These are phyloP conservation scores for Anas flavirostris DNA, from an alignment of 2,797 vertebrate genomes.

Conservation along the genomic window DNA sequence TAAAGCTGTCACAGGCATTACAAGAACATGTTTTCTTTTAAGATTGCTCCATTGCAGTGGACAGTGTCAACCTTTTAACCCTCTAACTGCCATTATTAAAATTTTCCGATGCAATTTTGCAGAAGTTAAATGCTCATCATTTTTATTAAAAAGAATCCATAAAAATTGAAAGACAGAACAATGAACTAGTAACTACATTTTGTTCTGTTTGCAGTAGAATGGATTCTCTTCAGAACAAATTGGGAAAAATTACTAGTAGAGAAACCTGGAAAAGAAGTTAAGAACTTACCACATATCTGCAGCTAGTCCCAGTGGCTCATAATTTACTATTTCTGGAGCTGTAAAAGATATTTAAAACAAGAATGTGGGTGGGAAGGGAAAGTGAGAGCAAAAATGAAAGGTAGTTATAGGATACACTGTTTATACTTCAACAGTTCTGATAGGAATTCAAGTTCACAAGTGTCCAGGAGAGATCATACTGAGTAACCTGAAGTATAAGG, in stretches of 20 bases:
- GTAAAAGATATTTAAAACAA: slow-evolving; percentile 76
- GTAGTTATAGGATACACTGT: background rate
- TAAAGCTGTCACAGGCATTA: background rate
- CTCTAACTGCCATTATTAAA: background rate
- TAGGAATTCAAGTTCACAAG: background rate
- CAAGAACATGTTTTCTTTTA: background rate
- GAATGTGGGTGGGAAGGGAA: background rate
- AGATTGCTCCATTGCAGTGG: background rate
- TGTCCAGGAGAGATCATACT: background rate
- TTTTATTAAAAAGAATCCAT: background rate
- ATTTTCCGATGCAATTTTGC: background rate
- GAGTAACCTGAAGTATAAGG: background rate
- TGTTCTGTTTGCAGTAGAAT: background rate
- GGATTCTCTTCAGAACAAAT: background rate
- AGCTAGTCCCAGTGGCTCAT: slow-evolving; percentile 92
- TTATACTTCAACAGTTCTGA: background rate
- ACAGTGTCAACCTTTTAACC: background rate
- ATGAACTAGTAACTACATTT: background rate
- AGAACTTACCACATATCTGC: slow-evolving; percentile 96
- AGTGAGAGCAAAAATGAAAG: background rate
- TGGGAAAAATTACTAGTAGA: background rate
- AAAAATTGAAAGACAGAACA: background rate
- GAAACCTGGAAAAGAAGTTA: background rate
- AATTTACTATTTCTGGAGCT: slow-evolving; percentile 99
- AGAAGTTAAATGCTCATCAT: background rate